phyloP scores from a whole-genome alignment of 2,888 invertebrate genomes.

The Agrochola macilenta region DNA sequence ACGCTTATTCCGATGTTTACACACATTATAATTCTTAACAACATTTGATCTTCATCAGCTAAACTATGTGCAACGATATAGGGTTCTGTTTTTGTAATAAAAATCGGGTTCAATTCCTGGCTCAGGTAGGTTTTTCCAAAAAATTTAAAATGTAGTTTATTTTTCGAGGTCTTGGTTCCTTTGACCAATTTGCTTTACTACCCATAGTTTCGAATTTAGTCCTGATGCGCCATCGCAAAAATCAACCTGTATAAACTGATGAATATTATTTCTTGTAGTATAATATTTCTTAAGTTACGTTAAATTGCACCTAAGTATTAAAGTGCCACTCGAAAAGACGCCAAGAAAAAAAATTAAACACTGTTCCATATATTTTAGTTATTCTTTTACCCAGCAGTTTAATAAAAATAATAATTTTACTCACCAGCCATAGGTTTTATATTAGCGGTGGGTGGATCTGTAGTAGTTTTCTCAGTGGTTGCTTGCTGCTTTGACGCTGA shows the following conservation, averaged over 20 bases:
- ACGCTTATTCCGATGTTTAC: neutral
- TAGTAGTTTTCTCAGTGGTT: conserved; percentile 89
- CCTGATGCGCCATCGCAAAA: neutral
- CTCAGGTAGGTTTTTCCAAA: neutral
- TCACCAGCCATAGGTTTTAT: conserved; percentile 98
- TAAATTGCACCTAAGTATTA: neutral
- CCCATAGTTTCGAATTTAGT: neutral
- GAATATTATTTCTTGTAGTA: neutral
- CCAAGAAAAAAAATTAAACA: neutral
- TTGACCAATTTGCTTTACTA: neutral
- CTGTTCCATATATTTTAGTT: neutral
- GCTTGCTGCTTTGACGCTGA: conserved; percentile 92
- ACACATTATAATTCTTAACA: neutral
- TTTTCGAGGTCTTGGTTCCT: neutral
- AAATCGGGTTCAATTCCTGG: neutral
- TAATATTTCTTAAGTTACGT: neutral
- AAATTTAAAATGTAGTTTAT: neutral
- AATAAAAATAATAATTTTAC: conserved; percentile 49
- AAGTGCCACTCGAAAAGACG: no score
- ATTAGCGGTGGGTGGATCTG: conserved; percentile 95
- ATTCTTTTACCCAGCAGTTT: neutral
- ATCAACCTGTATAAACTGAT: neutral
- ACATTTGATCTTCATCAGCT: neutral
- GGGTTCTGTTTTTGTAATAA: neutral
- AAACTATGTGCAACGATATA: neutral